phyloP scores from a whole-genome alignment of 2,113 vertebrate species.

The Helogale parvula region DNA sequence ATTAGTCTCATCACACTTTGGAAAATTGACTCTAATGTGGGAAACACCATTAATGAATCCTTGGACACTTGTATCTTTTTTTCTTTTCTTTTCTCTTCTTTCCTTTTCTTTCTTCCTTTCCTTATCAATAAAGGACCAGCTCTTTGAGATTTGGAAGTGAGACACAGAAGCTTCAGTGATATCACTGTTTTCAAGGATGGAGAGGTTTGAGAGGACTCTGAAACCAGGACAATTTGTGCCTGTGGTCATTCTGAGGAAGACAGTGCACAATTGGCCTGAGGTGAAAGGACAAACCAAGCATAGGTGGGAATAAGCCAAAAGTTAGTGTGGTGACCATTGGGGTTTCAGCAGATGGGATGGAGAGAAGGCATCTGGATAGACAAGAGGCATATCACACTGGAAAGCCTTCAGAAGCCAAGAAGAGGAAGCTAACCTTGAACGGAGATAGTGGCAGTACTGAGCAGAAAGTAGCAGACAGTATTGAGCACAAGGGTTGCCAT shows the following conservation, averaged over 20 bases:
- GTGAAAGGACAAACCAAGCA: not conserved
- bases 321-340: too few species aligned
- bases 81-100: too few species aligned
- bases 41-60: not conserved
- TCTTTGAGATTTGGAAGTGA: not conserved
- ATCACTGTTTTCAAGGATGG: not conserved
- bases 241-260: not conserved
- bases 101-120: too few species aligned
- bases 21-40: not conserved
- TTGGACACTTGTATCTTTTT: not conserved
- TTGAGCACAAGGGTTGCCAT: not conserved
- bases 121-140: not conserved
- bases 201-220: not conserved
- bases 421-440: not conserved
- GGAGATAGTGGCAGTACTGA: too few species aligned
- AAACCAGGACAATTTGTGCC: not conserved
- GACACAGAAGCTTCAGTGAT: not conserved
- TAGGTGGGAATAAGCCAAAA: not conserved
- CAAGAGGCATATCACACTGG: too few species aligned
- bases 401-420: not conserved
- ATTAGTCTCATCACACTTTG: not conserved
- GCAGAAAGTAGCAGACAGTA: not conserved
- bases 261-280: too few species aligned
- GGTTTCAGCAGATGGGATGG: not conserved
- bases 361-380: too few species aligned